Conservation (phyloP, 1,140 invertebrate genomes). For the Drosophila ercepeae region DNA sequence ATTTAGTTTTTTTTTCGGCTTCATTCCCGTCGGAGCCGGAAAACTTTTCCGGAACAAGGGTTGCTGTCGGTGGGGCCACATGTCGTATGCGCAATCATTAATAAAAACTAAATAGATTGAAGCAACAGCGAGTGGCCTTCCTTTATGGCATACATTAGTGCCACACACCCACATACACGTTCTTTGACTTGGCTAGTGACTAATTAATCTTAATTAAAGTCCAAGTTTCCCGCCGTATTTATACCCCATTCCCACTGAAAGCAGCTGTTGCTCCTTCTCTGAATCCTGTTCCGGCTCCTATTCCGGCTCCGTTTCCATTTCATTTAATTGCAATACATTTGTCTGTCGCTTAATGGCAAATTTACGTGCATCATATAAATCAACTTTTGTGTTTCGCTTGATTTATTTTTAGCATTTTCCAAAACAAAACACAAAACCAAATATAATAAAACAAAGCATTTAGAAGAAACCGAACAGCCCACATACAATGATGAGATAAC, state of each 20-base stretch:
- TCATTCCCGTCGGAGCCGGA: not conserved
- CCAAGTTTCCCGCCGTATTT: constrained; percentile 52
- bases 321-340: constrained; percentile 80
- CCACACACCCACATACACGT: constrained; percentile 5
- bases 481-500: constrained; percentile 31
- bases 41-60: constrained; percentile 41
- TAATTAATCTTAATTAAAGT: constrained; percentile 82
- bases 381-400: constrained; percentile 63
- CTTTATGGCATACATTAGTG: constrained; percentile 63
- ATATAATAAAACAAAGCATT: not conserved
- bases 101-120: constrained; percentile 76
- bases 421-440: constrained; percentile 20
- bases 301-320: constrained; percentile 62
- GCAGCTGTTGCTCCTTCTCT: constrained; percentile 65
- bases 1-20: constrained; percentile 45
- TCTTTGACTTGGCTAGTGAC: constrained; percentile 39
- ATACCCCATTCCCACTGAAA: constrained; percentile 27
- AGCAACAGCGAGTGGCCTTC: constrained; percentile 27
- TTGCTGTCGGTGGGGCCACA: constrained; percentile 45
- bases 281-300: not conserved
- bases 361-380: constrained; percentile 78
- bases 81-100: constrained; percentile 71
- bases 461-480: constrained; percentile 2
- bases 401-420: constrained; percentile 70
- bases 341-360: constrained; percentile 74